These are phyloP conservation scores for Panopea generosa DNA, from an alignment of 2,888 invertebrate species.

Conservation along the genomic window DNA sequence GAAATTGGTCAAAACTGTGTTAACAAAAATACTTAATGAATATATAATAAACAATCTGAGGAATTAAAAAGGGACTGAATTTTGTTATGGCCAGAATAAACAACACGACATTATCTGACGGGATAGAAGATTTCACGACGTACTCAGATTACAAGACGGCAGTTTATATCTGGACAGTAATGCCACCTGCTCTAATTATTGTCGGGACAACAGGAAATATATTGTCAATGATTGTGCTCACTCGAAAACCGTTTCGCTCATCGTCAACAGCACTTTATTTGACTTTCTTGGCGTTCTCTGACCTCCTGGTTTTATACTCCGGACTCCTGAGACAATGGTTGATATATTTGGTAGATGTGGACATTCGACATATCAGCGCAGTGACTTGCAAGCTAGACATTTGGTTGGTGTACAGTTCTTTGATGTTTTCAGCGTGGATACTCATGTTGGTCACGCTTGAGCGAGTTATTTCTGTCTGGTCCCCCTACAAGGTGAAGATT, in stretches of 20 bases:
- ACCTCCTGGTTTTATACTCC: slow-evolving; percentile 73
- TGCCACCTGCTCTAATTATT: slow-evolving; percentile 74
- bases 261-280: slow-evolving; percentile 74
- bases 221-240: slow-evolving; percentile 71
- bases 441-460: slow-evolving; percentile 79
- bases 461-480: slow-evolving; percentile 73
- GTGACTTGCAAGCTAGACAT: slow-evolving; percentile 71
- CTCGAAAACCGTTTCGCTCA: slow-evolving; percentile 63
- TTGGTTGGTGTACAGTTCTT: slow-evolving; percentile 73
- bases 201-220: slow-evolving; percentile 77
- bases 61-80: no score
- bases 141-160: slow-evolving; percentile 51
- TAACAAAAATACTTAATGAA: no score
- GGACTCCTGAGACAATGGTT: slow-evolving; percentile 76
- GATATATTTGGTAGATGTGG: slow-evolving; percentile 48
- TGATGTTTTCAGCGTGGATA: slow-evolving; percentile 79
- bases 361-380: slow-evolving; percentile 63
- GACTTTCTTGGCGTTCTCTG: slow-evolving; percentile 69
- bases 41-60: no score
- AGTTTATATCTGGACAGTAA: slow-evolving; percentile 63
- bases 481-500: slow-evolving; percentile 69
- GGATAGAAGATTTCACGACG: slow-evolving; percentile 13
- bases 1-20: no score
- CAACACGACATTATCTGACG: no score
- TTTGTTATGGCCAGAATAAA: no score